These are phyloP conservation scores for Drosophila testacea DNA, from an alignment of 2,888 invertebrate genomes.

Conservation along the genomic window DNA sequence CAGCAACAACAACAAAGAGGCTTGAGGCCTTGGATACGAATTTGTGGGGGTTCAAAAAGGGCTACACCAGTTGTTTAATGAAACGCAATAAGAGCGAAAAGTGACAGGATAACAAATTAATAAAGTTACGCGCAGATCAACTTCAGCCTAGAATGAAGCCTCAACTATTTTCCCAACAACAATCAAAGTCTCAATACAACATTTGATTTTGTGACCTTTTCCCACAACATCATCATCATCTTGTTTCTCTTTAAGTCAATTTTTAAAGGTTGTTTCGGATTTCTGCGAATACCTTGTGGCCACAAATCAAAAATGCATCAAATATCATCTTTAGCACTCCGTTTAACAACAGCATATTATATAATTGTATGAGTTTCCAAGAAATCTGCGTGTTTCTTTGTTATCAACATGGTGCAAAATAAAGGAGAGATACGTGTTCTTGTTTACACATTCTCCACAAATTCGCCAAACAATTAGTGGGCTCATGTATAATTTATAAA, in stretches of 20 bases:
- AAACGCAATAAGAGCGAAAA: slow-evolving; percentile 64
- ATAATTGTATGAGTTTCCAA: not conserved
- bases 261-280: not conserved
- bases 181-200: slow-evolving; percentile 10
- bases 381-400: slow-evolving; percentile 1
- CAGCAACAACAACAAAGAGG: slow-evolving; percentile 5
- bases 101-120: slow-evolving; percentile 79
- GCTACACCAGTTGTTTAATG: slow-evolving; percentile 49
- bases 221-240: not conserved
- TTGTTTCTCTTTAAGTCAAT: not conserved
- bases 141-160: slow-evolving; percentile 36
- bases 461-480: not conserved
- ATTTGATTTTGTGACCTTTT: slow-evolving; percentile 11
- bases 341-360: not conserved
- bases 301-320: slow-evolving; percentile 7
- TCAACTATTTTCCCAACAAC: slow-evolving; percentile 28
- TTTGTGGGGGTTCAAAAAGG: slow-evolving; percentile 10
- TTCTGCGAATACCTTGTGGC: slow-evolving; percentile 2
- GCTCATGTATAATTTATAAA: not conserved
- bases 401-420: not conserved
- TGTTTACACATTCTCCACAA: not conserved
- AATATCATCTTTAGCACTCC: slow-evolving; percentile 6
- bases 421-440: not conserved
- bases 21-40: not conserved
- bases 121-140: slow-evolving; percentile 67